Evolutionary conservation across 2,113 vertebrate species (phyloP).

Genomic region (Chlamydotis undulata): DNA sequence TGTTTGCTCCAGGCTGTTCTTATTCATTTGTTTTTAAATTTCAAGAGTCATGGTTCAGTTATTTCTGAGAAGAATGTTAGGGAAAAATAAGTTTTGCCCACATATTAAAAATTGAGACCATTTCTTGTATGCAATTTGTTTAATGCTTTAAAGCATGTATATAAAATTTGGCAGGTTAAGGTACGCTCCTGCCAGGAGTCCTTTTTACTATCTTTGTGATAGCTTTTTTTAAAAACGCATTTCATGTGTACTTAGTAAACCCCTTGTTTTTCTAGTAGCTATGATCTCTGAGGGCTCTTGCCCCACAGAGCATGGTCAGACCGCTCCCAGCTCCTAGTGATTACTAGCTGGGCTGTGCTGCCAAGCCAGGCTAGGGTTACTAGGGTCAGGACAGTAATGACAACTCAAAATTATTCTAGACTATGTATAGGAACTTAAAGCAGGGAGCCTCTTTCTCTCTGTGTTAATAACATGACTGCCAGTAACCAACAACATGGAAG

Average conservation of each 20-base stretch:
- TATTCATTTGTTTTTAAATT: conserved; percentile 21
- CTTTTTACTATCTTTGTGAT: background rate
- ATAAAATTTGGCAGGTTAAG: background rate
- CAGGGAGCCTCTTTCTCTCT: background rate
- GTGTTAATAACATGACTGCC: background rate
- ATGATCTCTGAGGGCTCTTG: background rate
- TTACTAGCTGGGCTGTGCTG: background rate
- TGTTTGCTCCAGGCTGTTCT: conserved; percentile 16
- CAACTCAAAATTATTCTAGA: background rate
- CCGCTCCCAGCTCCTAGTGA: background rate
- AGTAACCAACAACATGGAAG: background rate
- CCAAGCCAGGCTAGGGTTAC: background rate
- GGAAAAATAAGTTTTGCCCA: background rate
- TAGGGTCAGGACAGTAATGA: background rate
- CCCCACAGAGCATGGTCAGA: background rate
- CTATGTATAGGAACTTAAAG: background rate
- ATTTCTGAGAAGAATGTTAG: conserved; percentile 3
- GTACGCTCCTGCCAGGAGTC: background rate
- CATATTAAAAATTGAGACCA: background rate
- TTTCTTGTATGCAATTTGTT: background rate
- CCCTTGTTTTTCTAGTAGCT: background rate
- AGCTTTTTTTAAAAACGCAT: background rate
- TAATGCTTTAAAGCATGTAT: background rate
- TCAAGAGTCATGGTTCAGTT: conserved; percentile 31
- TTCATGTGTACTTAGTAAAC: background rate